Conservation (phyloP, 2,888 invertebrate genomes). For the Zonitis immaculata region DNA sequence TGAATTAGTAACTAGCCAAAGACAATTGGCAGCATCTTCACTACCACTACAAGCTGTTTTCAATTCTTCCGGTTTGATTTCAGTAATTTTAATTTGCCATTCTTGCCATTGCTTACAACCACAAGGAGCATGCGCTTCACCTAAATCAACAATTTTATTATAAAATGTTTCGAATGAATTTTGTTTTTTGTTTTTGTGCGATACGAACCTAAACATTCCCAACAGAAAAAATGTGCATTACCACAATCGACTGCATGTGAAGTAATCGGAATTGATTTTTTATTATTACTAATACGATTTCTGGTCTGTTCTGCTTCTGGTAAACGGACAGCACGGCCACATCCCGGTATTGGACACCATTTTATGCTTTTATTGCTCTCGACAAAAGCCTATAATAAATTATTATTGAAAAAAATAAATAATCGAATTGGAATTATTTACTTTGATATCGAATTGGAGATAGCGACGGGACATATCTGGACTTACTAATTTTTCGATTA, state of each 20-base stretch:
- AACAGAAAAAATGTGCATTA: slow-evolving; percentile 66
- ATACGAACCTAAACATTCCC: slow-evolving; percentile 52
- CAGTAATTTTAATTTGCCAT: slow-evolving; percentile 56
- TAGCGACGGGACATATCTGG: slow-evolving; percentile 62
- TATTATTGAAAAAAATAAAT: too few species aligned
- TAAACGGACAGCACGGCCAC: slow-evolving; percentile 60
- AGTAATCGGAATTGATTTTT: slow-evolving; percentile 44
- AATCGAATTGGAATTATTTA: too few species aligned
- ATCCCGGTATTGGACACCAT: slow-evolving; percentile 66
- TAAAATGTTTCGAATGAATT: too few species aligned
- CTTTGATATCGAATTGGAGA: slow-evolving; percentile 65
- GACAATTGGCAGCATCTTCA: slow-evolving; percentile 59
- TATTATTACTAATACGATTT: slow-evolving; percentile 29
- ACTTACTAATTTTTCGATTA: slow-evolving; percentile 62
- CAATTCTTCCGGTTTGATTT: slow-evolving; percentile 61
- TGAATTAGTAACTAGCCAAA: slow-evolving; percentile 66
- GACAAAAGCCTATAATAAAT: slow-evolving; percentile 60
- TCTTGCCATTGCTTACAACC: slow-evolving; percentile 61
- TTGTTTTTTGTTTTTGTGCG: too few species aligned
- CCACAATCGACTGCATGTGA: slow-evolving; percentile 66
- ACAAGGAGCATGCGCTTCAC: slow-evolving; percentile 64
- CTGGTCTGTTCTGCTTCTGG: slow-evolving; percentile 54
- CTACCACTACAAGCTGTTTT: slow-evolving; percentile 52
- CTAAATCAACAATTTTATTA: slow-evolving; percentile 25
- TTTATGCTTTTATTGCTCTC: slow-evolving; percentile 66